Evolutionary conservation across 2,797 vertebrate genomes (phyloP), one percentile per base, ranked within the genome.

Genomic region (Sphenodon punctatus): DNA sequence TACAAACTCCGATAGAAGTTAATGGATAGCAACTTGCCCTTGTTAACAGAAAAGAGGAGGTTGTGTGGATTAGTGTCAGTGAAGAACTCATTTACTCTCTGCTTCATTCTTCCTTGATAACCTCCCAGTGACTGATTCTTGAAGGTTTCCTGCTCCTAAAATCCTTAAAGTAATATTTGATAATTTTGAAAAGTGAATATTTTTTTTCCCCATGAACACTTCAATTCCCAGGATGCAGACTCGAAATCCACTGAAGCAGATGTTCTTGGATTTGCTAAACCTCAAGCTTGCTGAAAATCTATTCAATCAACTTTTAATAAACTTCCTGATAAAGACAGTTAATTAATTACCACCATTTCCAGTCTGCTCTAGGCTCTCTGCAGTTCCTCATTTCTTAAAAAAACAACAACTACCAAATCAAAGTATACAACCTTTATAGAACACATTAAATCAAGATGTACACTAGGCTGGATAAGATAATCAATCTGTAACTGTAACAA

Each of bases 271-370:
- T 69, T 43, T 59, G 42, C 14, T 85, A 53, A 79, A 78, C 73
- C 10, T 36, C 59, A 2, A 1, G 41, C 27, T 88, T 69, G 69
- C 36, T 78, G 67, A 64, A 84, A 89, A n/a, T 86, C 65, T 72
- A 72, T 77, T 71, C 63, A 30, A 59, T 71, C 65, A 85, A 74
- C 39, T 85, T 78, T 27, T 63, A 82, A 84, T 76, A 78, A 87
- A 71, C 56, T 85, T 78, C 36, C 77, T 4, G 27, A 72, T 59
- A 64, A 81, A 51, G 75, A 65, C 63, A 82, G 56, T 42, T 85
- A 77, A 90, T 84, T 81, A 81, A 64, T 90, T 68, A 53, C 66
- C 17, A 59, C 43, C 78, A 51, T 67, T 82, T 82, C 67, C 72
- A 17, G 19, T 76, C 66, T 64, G 30, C 61, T 25, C 59, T 0